Conservation (phyloP, 37 sponge, comb jelly and placozoan genomes). For the Theonella swinhoei region DNA sequence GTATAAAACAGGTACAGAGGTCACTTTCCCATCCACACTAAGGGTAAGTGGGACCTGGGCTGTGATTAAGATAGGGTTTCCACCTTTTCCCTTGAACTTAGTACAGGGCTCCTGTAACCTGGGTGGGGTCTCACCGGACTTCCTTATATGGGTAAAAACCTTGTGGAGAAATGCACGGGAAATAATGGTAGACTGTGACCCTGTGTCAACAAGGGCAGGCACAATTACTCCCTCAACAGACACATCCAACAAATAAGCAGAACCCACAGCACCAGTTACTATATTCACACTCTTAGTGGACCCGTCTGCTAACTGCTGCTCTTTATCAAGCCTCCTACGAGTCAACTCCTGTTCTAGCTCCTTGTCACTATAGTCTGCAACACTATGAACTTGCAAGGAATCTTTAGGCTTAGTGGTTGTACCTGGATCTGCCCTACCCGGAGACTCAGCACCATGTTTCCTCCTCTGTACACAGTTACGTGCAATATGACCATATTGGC, state of each 20-base stretch:
- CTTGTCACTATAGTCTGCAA: neutral
- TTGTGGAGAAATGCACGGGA: neutral
- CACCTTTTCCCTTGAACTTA: neutral
- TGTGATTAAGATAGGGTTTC: neutral
- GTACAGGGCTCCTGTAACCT: neutral
- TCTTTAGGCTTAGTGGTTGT: neutral
- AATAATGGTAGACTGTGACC: neutral
- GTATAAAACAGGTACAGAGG: constrained; percentile 8
- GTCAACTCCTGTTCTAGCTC: constrained; percentile 22
- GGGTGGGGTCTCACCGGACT: neutral
- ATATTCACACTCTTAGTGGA: constrained; percentile 11
- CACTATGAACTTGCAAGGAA: neutral
- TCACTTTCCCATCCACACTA: neutral
- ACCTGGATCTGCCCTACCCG: neutral
- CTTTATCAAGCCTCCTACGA: neutral
- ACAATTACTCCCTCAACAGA: constrained; percentile 1
- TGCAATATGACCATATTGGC: neutral
- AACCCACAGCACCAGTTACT: constrained; percentile 20
- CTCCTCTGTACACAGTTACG: neutral
- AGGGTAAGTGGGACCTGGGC: neutral
- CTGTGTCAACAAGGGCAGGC: neutral
- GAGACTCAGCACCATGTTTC: neutral
- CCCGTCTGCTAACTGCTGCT: constrained; percentile 15
- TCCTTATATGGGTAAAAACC: neutral
- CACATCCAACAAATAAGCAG: neutral